Conservation (phyloP, 1,140 invertebrate genomes). For the Drosophila chauvacae region DNA sequence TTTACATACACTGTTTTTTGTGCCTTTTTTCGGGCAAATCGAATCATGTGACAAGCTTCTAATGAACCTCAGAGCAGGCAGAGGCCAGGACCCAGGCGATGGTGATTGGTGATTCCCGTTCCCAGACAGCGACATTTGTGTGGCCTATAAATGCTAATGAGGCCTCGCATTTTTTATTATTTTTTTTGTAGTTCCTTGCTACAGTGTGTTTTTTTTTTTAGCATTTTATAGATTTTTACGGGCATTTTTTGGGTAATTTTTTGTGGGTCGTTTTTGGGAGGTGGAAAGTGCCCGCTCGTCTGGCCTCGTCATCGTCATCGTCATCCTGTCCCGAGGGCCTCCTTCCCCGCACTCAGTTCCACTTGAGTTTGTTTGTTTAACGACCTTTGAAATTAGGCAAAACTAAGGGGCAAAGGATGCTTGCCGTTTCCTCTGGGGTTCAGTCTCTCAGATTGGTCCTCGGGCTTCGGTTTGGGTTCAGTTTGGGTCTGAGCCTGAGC, state of each 20-base stretch:
- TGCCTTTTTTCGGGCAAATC: slow-evolving; percentile 42
- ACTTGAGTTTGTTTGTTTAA: slow-evolving; percentile 84
- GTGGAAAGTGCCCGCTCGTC: slow-evolving; percentile 10
- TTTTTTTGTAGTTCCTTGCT: neutral
- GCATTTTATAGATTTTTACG: slow-evolving; percentile 77
- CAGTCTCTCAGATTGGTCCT: slow-evolving; percentile 6
- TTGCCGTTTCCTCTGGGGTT: slow-evolving; percentile 27
- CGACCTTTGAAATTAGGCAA: slow-evolving; percentile 84
- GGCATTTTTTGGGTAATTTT: slow-evolving; percentile 76
- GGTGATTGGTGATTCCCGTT: slow-evolving; percentile 2
- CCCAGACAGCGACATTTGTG: slow-evolving; percentile 61
- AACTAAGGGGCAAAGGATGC: slow-evolving; percentile 74
- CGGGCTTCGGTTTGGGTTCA: neutral
- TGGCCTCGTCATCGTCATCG: slow-evolving; percentile 1
- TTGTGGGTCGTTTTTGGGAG: slow-evolving; percentile 63
- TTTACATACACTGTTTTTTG: neutral
- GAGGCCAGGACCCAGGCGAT: neutral
- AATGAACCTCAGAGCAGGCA: slow-evolving; percentile 76
- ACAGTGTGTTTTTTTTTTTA: slow-evolving; percentile 25
- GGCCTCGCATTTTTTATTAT: slow-evolving; percentile 45
- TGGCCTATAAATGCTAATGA: slow-evolving; percentile 82
- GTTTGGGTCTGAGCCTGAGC: too few relatives aligned
- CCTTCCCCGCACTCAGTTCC: slow-evolving; percentile 76
- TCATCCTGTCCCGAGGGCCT: slow-evolving; percentile 42
- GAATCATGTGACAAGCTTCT: slow-evolving; percentile 82